Base-by-base conservation (phyloP, 2,888 invertebrate species). In the Micoletzkya japonica region DNA sequence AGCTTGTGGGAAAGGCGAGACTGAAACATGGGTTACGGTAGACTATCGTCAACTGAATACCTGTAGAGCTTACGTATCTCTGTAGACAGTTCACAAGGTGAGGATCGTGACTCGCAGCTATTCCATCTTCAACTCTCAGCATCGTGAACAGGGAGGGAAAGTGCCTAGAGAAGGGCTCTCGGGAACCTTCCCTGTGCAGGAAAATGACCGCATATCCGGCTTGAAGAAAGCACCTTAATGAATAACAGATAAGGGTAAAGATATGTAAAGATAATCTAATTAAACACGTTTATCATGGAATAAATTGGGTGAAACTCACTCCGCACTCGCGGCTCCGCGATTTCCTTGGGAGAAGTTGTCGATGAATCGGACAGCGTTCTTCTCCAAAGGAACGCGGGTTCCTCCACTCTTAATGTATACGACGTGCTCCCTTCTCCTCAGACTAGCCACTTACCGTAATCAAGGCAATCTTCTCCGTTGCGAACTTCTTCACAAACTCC, bases 311-410 rank as follows among this genome's bases (percentile, higher is more conserved):
- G 17, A 4, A n/a, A 39, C 78, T 61, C 26, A 89, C 89, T 98
- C 98, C 0, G 96, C 91, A 0, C 96, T 96, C 0, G 93, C 91
- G 0, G 97, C 91, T 32, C 98, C 98, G 76, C 97, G 90, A 0
- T 92, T 94, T 58, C 98, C 98, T 24, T 94, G 93, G 87, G 96
- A 97, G 87, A 98, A 98, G 89, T 98, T 98, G 87, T 98, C 98
- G 70, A 98, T 94, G 87, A 93, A 98, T 66, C 98, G 90, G 0
- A 98, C 98, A 0, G 96, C 95, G 86, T 95, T 93, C 86, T 94
- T 93, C 86, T 98, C 98, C 70, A 98, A 87, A 0, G 97, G 97
- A 4, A 96, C 93, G 44, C 93, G 94, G 4, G 97, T 98, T 69
- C 97, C 97, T 50, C 97, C 97, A 73, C 95, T 95, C 85, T 86